Evolutionary conservation across 2,888 invertebrate species (phyloP).

Genomic region (Psococerastis gibbosa): DNA sequence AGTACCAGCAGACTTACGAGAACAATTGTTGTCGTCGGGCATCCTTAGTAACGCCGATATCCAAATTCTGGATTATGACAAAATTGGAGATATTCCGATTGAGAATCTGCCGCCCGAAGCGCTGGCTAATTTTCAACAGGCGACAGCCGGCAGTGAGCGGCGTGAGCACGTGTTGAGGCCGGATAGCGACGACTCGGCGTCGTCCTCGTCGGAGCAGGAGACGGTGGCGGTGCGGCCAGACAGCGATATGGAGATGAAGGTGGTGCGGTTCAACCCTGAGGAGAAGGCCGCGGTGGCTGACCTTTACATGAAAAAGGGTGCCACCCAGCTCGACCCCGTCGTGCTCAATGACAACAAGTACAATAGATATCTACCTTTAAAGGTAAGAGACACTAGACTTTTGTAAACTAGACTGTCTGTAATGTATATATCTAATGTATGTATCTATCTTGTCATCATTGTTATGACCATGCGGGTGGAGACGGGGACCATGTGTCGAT

Average conservation of each 20-base stretch:
- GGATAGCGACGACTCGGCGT: slow-evolving; percentile 23
- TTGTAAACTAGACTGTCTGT: not conserved
- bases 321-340: slow-evolving; percentile 49
- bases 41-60: slow-evolving; percentile 76
- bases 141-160: slow-evolving; percentile 48
- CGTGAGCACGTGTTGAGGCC: slow-evolving; percentile 22
- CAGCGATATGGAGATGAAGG: slow-evolving; percentile 57
- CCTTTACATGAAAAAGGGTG: slow-evolving; percentile 51
- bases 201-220: slow-evolving; percentile 26
- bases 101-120: slow-evolving; percentile 72
- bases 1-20: slow-evolving; percentile 68
- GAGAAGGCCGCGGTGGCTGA: slow-evolving; percentile 54
- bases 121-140: slow-evolving; percentile 65
- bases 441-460: too few species aligned
- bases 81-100: slow-evolving; percentile 66
- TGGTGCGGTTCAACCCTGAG: slow-evolving; percentile 60
- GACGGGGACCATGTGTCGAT: not conserved
- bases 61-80: slow-evolving; percentile 71
- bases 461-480: not conserved
- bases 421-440: too few species aligned
- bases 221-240: slow-evolving; percentile 26
- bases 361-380: slow-evolving; percentile 70
- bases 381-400: slow-evolving; percentile 23
- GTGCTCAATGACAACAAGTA: slow-evolving; percentile 49
- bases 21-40: slow-evolving; percentile 66